A percentile compares a stretch with the other conserved stretches of the same genome.
Evolutionary conservation across 2,113 vertebrate species (phyloP).

Genomic region (Burhinus bistriatus): DNA sequence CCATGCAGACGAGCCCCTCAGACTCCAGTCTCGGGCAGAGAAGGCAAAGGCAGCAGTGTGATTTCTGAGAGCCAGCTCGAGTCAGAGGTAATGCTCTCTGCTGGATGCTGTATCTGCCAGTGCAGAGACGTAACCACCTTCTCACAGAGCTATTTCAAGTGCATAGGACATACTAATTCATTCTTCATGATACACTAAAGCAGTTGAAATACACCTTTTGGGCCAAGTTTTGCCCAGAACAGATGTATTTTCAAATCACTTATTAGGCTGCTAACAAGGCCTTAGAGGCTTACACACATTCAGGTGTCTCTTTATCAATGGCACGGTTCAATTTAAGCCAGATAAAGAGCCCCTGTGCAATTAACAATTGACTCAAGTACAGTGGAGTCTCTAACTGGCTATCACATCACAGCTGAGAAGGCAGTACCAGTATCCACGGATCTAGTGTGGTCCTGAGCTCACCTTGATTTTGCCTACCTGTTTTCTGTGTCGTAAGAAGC

Average conservation of each 20-base stretch:
- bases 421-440: background rate
- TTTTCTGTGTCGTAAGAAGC: background rate
- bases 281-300: constrained; percentile 14
- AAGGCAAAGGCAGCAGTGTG: background rate
- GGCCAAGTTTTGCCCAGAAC: constrained; percentile 39
- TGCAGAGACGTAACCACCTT: background rate
- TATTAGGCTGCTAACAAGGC: constrained; percentile 32
- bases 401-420: background rate
- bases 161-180: background rate
- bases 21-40: background rate
- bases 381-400: background rate
- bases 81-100: background rate
- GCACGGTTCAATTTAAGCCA: constrained; percentile 24
- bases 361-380: constrained; percentile 15
- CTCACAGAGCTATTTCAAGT: background rate
- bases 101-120: background rate
- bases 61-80: background rate
- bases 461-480: background rate
- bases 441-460: background rate
- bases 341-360: constrained; percentile 32
- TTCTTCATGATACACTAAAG: background rate
- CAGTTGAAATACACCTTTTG: constrained; percentile 43
- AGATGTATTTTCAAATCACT: constrained; percentile 54
- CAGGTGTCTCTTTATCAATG: constrained; percentile 52
- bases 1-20: background rate